A percentile compares a stretch with the other conserved stretches of the same genome.
These are phyloP conservation scores for Danaus melanippus DNA, from an alignment of 1,140 invertebrate genomes.

Conservation along the genomic window DNA sequence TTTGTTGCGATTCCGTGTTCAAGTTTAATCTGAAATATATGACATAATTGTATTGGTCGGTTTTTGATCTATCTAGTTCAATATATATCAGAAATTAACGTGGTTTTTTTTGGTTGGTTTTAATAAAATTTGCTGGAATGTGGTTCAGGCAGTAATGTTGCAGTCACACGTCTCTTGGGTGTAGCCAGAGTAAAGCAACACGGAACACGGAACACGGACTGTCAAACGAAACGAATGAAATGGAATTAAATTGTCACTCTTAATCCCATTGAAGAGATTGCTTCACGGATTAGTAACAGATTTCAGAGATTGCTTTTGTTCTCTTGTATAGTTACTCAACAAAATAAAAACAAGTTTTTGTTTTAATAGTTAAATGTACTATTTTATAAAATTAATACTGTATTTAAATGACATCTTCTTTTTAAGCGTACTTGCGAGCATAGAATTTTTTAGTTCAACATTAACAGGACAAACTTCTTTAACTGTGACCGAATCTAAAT, in stretches of 20 bases:
- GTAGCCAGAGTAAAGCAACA: too few species aligned
- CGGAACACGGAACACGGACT: conserved; percentile 3
- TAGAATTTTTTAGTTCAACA: too few species aligned
- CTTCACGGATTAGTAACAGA: neutral
- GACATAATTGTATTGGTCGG: neutral
- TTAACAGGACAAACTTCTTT: neutral
- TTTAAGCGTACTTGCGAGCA: too few species aligned
- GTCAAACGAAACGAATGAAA: conserved; percentile 32
- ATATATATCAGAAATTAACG: too few species aligned
- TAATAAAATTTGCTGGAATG: too few species aligned
- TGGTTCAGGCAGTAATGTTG: too few species aligned
- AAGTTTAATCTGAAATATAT: conserved; percentile 1
- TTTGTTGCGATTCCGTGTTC: conserved; percentile 11
- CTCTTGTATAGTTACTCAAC: neutral
- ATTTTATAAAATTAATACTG: too few species aligned
- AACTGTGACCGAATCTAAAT: neutral
- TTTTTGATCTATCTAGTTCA: neutral
- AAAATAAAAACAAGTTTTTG: neutral
- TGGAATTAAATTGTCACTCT: conserved; percentile 25
- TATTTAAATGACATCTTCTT: too few species aligned
- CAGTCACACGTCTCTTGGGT: too few species aligned
- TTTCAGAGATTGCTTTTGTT: conserved; percentile 1
- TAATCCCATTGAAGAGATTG: conserved; percentile 17
- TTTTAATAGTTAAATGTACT: too few species aligned
- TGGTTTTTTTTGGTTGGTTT: too few species aligned